Conservation (phyloP, 2,797 vertebrate genomes). For the Rhinoraja longicauda region DNA sequence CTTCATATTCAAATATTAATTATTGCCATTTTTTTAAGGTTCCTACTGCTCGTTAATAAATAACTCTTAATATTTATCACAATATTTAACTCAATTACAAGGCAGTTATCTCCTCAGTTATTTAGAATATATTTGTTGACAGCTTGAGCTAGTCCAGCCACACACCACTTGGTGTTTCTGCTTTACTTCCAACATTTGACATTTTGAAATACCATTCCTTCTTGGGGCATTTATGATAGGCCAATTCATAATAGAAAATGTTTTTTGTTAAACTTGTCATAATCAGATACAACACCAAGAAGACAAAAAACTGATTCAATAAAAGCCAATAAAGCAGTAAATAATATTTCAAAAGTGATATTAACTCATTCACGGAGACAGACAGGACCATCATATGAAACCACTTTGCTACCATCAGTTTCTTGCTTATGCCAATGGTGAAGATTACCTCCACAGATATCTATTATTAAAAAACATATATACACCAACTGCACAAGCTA, state of each 20-base stretch:
- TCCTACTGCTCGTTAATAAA: background rate
- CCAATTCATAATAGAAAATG: background rate
- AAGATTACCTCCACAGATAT: background rate
- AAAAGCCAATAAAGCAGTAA: background rate
- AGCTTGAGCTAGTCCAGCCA: background rate
- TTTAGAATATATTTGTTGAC: background rate
- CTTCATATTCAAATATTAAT: background rate
- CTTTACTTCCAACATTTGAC: conserved; percentile 17
- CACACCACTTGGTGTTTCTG: background rate
- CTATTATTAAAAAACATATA: background rate
- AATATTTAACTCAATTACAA: background rate
- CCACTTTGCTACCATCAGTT: background rate
- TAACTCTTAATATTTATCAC: background rate
- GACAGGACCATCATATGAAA: background rate
- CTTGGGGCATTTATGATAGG: background rate
- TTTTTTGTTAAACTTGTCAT: too few relatives aligned
- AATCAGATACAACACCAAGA: background rate
- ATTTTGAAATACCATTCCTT: conserved; percentile 5
- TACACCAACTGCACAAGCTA: background rate
- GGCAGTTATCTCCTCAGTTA: background rate
- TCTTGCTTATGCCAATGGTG: background rate
- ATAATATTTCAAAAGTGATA: background rate
- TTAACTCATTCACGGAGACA: background rate
- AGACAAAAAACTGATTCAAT: background rate
- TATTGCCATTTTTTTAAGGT: background rate